Percentiles rank a stretch among this genome's conserved stretches.
These are phyloP conservation scores for Diploptera punctata DNA, from an alignment of 2,888 invertebrate species.

Conservation along the genomic window DNA sequence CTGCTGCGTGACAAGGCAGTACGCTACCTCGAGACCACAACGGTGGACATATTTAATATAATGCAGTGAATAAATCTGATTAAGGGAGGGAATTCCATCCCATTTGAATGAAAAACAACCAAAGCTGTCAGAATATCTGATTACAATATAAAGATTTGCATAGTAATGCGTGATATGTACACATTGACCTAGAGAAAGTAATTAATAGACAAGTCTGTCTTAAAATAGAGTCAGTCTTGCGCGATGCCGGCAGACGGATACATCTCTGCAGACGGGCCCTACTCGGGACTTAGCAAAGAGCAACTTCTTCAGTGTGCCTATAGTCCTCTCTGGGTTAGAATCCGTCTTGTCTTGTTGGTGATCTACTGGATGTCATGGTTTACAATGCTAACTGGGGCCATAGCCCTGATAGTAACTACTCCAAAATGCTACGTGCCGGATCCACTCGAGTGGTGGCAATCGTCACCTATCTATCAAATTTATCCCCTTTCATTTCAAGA, in stretches of 20 bases:
- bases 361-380: conserved; percentile 11
- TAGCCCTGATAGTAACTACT: neutral
- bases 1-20: no score
- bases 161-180: no score
- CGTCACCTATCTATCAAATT: neutral
- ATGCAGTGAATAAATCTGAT: no score
- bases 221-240: neutral
- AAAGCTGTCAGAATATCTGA: no score
- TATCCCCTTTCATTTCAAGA: conserved; percentile 9
- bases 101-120: no score
- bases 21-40: no score
- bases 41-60: no score
- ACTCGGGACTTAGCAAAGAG: conserved; percentile 22
- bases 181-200: no score
- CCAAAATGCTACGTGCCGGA: neutral
- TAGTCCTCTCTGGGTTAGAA: conserved; percentile 4
- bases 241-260: neutral
- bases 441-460: conserved; percentile 2
- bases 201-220: no score
- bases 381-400: neutral
- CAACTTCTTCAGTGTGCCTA: conserved; percentile 10
- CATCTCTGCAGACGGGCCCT: neutral
- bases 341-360: neutral
- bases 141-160: no score
- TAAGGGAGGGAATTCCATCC: no score